Evolutionary conservation across 2,888 invertebrate species (phyloP).

Genomic region (Cephalotes varians): DNA sequence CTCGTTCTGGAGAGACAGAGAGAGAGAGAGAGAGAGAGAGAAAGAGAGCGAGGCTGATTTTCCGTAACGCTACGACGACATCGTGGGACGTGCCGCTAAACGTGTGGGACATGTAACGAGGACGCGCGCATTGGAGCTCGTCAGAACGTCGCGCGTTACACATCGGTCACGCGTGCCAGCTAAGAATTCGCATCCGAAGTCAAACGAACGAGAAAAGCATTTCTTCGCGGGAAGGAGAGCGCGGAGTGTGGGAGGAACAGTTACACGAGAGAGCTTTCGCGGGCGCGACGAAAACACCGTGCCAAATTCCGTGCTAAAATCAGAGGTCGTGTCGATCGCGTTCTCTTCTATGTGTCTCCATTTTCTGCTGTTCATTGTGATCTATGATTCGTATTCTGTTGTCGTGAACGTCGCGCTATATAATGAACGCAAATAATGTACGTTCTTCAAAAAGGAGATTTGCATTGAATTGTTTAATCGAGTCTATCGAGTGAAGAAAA

Average conservation of each 20-base stretch:
- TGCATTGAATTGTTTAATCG: not conserved
- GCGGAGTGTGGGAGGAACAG: not conserved
- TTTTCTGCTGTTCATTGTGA: not conserved
- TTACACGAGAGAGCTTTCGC: slow-evolving; percentile 64
- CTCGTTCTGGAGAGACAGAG: not conserved
- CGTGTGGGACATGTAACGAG: slow-evolving; percentile 68
- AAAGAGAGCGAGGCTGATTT: slow-evolving; percentile 22
- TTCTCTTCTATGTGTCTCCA: slow-evolving; percentile 11
- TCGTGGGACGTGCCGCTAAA: slow-evolving; percentile 65
- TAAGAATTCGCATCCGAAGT: slow-evolving; percentile 76
- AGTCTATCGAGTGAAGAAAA: not conserved
- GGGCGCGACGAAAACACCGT: slow-evolving; percentile 65
- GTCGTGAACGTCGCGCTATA: not conserved
- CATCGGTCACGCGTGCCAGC: slow-evolving; percentile 81
- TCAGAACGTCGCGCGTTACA: slow-evolving; percentile 75
- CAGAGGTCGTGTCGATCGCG: slow-evolving; percentile 46
- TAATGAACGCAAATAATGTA: not conserved
- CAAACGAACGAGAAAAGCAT: slow-evolving; percentile 50
- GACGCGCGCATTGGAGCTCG: slow-evolving; percentile 67
- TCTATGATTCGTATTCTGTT: not conserved
- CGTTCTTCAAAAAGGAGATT: not conserved
- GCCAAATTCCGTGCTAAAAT: slow-evolving; percentile 75
- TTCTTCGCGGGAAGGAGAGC: slow-evolving; percentile 8
- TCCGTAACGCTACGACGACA: slow-evolving; percentile 34
- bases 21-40: not conserved